These are phyloP conservation scores for Crossocerus cetratus DNA, from an alignment of 2,888 invertebrate species.

Conservation along the genomic window DNA sequence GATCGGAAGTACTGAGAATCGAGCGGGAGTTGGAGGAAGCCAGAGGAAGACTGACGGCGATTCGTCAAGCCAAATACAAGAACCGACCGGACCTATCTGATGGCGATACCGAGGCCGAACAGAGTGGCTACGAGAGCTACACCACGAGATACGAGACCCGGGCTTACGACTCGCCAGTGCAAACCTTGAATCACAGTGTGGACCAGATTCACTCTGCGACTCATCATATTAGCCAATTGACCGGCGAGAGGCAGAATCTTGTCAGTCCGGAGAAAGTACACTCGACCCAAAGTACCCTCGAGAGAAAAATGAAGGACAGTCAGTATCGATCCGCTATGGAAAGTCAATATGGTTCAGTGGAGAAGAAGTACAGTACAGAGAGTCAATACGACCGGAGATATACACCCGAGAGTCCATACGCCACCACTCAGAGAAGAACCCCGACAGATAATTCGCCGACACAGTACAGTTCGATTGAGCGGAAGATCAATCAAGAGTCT, in stretches of 20 bases:
- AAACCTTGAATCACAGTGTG: conserved; percentile 54
- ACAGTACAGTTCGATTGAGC: conserved; percentile 70
- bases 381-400: conserved; percentile 51
- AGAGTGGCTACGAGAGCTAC: conserved; percentile 76
- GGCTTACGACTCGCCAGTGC: conserved; percentile 76
- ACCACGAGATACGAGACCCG: conserved; percentile 79
- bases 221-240: conserved; percentile 62
- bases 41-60: conserved; percentile 90
- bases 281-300: conserved; percentile 71
- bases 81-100: conserved; percentile 80
- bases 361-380: conserved; percentile 53
- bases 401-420: conserved; percentile 45
- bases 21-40: conserved; percentile 97
- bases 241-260: conserved; percentile 63
- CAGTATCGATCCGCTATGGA: conserved; percentile 55
- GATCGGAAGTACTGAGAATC: conserved; percentile 94
- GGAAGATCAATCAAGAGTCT: conserved; percentile 67
- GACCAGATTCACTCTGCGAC: conserved; percentile 60
- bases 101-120: conserved; percentile 82
- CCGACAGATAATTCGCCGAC: conserved; percentile 59
- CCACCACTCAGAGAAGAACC: conserved; percentile 51
- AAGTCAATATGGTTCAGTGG: conserved; percentile 62
- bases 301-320: conserved; percentile 68
- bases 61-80: conserved; percentile 95
- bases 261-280: conserved; percentile 73